Evolutionary conservation across 2,797 vertebrate genomes (phyloP).

Genomic region (Poecilia picta): DNA sequence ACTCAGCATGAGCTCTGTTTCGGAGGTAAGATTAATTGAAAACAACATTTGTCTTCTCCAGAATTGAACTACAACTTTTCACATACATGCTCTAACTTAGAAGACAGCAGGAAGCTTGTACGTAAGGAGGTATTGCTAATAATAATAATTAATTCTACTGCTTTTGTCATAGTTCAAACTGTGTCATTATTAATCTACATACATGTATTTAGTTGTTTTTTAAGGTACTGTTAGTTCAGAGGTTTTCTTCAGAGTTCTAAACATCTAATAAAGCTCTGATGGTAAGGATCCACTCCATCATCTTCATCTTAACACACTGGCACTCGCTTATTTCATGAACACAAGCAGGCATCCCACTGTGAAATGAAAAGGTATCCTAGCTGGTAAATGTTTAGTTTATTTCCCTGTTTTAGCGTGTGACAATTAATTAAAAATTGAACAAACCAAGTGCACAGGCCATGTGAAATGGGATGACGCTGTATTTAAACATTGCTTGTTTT

Average conservation of each 20-base stretch:
- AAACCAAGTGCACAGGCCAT: conserved; percentile 54
- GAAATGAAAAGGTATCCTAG: conserved; percentile 93
- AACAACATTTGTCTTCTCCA: neutral
- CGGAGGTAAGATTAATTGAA: neutral
- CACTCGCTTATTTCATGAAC: conserved; percentile 80
- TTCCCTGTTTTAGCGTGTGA: conserved; percentile 93
- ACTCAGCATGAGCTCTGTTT: neutral
- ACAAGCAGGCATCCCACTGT: conserved; percentile 83
- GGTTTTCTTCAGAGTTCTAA: conserved; percentile 39
- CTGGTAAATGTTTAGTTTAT: conserved; percentile 94
- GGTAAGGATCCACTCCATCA: conserved; percentile 59
- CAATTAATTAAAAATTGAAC: conserved; percentile 93
- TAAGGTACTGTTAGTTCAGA: conserved; percentile 26
- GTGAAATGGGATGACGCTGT: conserved; percentile 72
- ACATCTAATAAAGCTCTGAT: conserved; percentile 59
- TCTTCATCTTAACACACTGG: conserved; percentile 56
- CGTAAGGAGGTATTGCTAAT: neutral
- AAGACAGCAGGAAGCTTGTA: neutral
- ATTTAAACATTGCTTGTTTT: conserved; percentile 75
- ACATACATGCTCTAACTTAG: neutral
- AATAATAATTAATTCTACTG: neutral
- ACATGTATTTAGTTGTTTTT: conserved; percentile 2
- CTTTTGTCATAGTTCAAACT: conserved; percentile 9
- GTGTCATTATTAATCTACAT: conserved; percentile 8
- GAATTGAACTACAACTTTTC: neutral